A percentile compares a stretch with the other conserved stretches of the same genome.
These are phyloP conservation scores for Gopherus evgoodei DNA, from an alignment of 2,113 vertebrate species.

Conservation along the genomic window DNA sequence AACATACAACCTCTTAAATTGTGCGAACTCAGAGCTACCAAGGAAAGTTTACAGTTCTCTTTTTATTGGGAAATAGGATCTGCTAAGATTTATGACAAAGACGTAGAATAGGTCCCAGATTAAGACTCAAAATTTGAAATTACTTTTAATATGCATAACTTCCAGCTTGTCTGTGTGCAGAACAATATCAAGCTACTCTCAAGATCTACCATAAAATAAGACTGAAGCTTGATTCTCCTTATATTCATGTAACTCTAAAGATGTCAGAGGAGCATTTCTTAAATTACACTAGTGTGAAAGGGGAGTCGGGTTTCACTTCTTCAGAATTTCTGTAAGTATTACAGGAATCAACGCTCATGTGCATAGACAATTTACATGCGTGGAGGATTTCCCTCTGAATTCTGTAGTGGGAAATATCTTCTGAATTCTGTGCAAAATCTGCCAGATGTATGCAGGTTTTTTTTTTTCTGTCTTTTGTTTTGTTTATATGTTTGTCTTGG, in stretches of 20 bases:
- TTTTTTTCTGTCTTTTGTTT: neutral
- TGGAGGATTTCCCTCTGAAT: neutral
- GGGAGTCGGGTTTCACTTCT: neutral
- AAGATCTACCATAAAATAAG: neutral
- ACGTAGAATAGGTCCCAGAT: accelerated
- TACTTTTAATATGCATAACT: neutral
- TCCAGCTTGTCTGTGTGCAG: accelerated
- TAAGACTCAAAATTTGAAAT: neutral
- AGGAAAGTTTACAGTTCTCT: neutral
- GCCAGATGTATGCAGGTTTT: neutral
- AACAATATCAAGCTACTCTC: neutral
- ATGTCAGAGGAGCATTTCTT: neutral
- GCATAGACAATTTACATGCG: neutral
- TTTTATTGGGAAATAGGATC: accelerated
- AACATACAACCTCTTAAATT: accelerated
- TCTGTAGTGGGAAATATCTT: neutral
- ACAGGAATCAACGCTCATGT: neutral
- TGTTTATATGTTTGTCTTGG: neutral
- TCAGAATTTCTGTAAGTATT: neutral
- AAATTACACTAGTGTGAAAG: neutral
- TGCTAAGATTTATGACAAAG: neutral
- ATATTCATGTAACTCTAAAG: neutral
- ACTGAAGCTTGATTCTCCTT: neutral
- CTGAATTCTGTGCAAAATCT: neutral
- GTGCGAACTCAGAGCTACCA: accelerated